Base-by-base conservation (phyloP, 1,140 invertebrate genomes). In the Drosophila miranda region DNA sequence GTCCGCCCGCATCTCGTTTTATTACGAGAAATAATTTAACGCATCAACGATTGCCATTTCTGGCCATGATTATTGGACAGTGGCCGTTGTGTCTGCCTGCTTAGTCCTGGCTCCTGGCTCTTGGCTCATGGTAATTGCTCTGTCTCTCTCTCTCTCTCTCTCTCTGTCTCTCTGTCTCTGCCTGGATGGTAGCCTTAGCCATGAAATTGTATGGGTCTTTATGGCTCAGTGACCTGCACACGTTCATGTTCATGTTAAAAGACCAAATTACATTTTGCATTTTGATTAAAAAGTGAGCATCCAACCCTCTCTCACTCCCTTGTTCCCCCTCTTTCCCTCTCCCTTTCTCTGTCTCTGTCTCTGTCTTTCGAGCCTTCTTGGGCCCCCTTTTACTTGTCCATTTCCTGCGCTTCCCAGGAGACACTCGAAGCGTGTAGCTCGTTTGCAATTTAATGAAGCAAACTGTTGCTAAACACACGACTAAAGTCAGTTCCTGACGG, bases 21-120 rank as follows among this genome's bases (percentile, higher is more conserved):
- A 43, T 42, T 38, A 75, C 43, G 52, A 68, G 66, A 73, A 83
- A 86, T 86, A 83, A 86, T 83, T 83, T 86, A 83, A 86, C 80
- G 81, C 76, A 59, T 80, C 81, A 79, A 23, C 50, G 68, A 50
- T 64, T 57, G 58, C 61, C 78, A 79, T 78, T 63, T 73, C 76
- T 53, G 52, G 26, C 54, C 61, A 52, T 57, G 76, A 68, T 84
- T 79, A 63, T 84, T 84, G 81, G 60, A 60, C 50, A 30, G 8
- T 45, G 30, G 19, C 38, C n/a, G 43, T 44, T 43, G 30, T 45
- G 28, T 30, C 28, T 30, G 28, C 7, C 28, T 34, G 34, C 11
- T 38, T 13, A 11, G 34, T 38, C 53, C 44, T 53, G 13, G 45
- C 42, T 50, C 21, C 46, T 42, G 51, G 6, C 14, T 28, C 9